These are phyloP conservation scores for Accipiter cooperii DNA, from an alignment of 2,113 vertebrate genomes.

Conservation along the genomic window DNA sequence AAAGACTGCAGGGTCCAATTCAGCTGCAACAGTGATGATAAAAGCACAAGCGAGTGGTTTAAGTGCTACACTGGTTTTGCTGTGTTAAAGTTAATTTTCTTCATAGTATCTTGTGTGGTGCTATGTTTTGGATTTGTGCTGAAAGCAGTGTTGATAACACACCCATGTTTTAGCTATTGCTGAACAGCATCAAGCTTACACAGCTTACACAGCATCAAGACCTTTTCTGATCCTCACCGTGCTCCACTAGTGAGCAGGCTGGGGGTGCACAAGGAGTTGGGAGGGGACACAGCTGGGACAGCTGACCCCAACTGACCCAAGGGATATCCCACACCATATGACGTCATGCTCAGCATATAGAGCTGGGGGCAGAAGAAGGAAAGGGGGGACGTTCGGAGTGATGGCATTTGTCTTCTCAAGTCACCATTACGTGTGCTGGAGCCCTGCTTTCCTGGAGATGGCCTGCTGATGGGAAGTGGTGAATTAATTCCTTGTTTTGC, in stretches of 20 bases:
- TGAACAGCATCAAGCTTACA: neutral
- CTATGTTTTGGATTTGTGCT: neutral
- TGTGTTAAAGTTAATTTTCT: neutral
- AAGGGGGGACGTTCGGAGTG: neutral
- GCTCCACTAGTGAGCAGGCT: neutral
- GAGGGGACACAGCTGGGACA: neutral
- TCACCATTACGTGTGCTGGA: accelerated
- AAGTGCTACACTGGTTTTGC: neutral
- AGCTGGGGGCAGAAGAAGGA: neutral
- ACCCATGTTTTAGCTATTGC: neutral
- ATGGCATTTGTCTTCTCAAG: neutral
- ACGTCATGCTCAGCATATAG: neutral
- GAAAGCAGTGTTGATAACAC: neutral
- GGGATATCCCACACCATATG: no score
- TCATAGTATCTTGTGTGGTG: neutral
- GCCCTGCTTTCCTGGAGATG: neutral
- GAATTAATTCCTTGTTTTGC: neutral
- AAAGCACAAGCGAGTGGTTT: neutral
- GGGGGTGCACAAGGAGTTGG: neutral
- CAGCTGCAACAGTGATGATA: neutral
- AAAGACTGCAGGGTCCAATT: neutral
- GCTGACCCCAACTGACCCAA: neutral
- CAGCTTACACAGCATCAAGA: neutral
- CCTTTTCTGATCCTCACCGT: neutral
- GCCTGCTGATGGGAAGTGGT: accelerated